phyloP scores from a whole-genome alignment of 92 coral and sea anemone species.

The Hydrozoanthus gracilis region DNA sequence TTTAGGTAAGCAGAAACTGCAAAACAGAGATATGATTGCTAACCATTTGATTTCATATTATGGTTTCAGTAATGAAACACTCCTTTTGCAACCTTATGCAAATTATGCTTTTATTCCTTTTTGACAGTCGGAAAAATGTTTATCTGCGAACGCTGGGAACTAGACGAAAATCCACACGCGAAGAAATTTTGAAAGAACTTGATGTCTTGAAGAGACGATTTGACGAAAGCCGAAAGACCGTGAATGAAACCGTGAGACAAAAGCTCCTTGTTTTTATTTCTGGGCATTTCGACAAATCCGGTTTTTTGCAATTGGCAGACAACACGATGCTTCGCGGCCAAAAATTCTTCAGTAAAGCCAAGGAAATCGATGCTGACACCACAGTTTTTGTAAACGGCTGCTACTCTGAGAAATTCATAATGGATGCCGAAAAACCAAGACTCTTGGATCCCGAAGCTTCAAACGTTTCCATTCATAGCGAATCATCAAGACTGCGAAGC shows the following conservation, averaged over 20 bases:
- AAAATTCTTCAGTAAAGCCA: not conserved
- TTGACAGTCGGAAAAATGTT: not conserved
- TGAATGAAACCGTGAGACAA: not conserved
- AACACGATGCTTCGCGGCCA: not conserved
- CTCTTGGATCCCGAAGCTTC: not conserved
- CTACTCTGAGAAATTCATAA: not conserved
- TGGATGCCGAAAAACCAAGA: not conserved
- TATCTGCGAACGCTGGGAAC: not conserved
- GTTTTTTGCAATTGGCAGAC: not conserved
- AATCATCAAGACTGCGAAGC: not conserved
- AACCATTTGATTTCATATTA: not conserved
- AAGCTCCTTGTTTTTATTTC: not conserved
- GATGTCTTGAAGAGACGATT: not conserved
- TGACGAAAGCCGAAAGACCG: not conserved
- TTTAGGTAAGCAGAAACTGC: too few species aligned
- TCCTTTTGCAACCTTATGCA: not conserved
- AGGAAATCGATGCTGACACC: not conserved
- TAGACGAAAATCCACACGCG: not conserved
- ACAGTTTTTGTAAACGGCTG: constrained; percentile 6
- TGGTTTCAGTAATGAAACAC: not conserved
- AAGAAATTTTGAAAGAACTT: not conserved
- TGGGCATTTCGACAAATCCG: not conserved
- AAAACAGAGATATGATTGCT: too few species aligned
- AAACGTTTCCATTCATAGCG: not conserved
- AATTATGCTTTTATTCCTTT: not conserved